Evolutionary conservation across 2,797 vertebrate species (phyloP), one percentile per base, ranked within the genome.

Genomic region (Microtus californicus): DNA sequence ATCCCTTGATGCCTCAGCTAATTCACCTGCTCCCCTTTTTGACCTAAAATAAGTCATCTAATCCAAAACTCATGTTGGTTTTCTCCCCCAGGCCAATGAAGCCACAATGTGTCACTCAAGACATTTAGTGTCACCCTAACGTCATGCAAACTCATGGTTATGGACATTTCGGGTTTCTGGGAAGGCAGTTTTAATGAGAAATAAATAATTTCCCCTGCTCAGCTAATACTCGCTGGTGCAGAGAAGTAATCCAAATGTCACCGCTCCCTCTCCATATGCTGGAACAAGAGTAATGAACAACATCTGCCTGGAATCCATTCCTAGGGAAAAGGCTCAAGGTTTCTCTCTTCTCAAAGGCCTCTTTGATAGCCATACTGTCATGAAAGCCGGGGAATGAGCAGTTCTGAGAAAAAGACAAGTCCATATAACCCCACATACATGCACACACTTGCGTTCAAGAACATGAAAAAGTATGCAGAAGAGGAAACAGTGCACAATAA

Each of bases 401-500:
- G 56, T 43, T 74, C 88, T 56, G 82, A 54, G 85, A 86, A 86
- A 85, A 88, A 86, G 48, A 17, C 0, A 1, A 0, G 29, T 10
- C 40, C 29, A 31, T 59, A 2, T 1, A 61, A 82, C 61, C 69
- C 40, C 40, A 37, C 8, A 14, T 29, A 19, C 34, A n/a, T 48
- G 1, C 34, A 48, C 4, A 51, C 11, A 37, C 5, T 74, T 91
- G 59, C 31, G 25, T 40, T 91, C 56, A 91, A 63, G 89, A 76
- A 93, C 34, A 7, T 34, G 93, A 78, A 94, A 91, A 82, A 76
- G 12, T 0, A 2, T 71, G 37, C 21, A 45, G 51, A 76, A 93
- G 95, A 77, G 97, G 97, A 98, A 98, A 97, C 25, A 93, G 67
- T 92, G 81, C 88, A 76, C 63, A 94, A 81, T 96, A 97, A 97